Conservation (phyloP, 2,888 invertebrate species). For the Drosophila parthenogenetica region DNA sequence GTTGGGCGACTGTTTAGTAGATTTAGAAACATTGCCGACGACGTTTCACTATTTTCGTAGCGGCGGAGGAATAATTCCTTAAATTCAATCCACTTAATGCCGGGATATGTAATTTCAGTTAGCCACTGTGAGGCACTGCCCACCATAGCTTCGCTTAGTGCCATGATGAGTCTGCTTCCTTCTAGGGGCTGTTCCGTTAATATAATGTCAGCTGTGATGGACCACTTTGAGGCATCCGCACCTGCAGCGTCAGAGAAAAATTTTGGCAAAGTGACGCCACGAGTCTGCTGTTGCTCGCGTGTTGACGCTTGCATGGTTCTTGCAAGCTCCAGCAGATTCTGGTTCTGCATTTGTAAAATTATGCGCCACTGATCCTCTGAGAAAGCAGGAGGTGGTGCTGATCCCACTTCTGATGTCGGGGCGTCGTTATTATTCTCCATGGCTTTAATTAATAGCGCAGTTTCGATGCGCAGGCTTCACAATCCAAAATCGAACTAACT, state of each 20-base stretch:
- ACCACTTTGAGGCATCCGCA: constrained; percentile 17
- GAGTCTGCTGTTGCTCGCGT: constrained; percentile 11
- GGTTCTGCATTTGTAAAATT: constrained; percentile 10
- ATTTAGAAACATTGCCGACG: constrained; percentile 7
- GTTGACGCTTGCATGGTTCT: constrained; percentile 1
- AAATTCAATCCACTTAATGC: constrained; percentile 12
- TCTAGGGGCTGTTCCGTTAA: constrained; percentile 5
- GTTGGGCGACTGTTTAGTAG: not conserved
- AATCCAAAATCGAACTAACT: constrained; percentile 1
- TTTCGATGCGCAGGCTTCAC: not conserved
- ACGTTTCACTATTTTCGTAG: constrained; percentile 19
- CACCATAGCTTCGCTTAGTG: constrained; percentile 7
- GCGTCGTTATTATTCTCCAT: constrained; percentile 4
- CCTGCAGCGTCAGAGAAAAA: constrained; percentile 8
- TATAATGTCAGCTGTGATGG: constrained; percentile 18
- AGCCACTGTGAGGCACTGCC: not conserved
- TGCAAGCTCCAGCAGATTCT: not conserved
- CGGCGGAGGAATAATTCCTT: constrained; percentile 11
- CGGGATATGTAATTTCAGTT: constrained; percentile 7
- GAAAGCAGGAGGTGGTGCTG: constrained; percentile 25
- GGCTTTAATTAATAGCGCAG: not conserved
- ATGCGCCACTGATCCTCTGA: constrained; percentile 15
- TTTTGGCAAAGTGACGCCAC: constrained; percentile 14
- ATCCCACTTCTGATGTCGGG: constrained; percentile 22
- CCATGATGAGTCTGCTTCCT: constrained; percentile 3